A percentile compares a stretch with the other conserved stretches of the same genome.
These are phyloP conservation scores for Zosterops pallidus DNA, from an alignment of 2,113 vertebrate genomes.

Conservation along the genomic window DNA sequence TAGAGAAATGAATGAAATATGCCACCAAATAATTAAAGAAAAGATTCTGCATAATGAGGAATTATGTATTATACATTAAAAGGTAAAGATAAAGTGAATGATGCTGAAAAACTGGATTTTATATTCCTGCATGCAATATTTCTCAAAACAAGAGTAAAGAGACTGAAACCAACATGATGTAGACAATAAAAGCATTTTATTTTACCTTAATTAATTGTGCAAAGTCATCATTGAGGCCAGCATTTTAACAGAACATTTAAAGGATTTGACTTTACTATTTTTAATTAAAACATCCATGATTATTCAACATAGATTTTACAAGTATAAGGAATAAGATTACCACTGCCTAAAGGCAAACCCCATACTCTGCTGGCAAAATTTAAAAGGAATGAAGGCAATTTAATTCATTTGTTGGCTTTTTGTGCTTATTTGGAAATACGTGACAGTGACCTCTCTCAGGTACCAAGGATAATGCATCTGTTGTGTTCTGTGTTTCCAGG, in stretches of 20 bases:
- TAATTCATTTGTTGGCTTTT: neutral
- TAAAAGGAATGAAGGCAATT: neutral
- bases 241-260: neutral
- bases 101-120: neutral
- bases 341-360: neutral
- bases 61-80: neutral
- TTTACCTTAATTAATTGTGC: neutral
- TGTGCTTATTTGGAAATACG: neutral
- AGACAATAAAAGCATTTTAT: neutral
- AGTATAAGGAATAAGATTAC: neutral
- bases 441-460: neutral
- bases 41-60: neutral
- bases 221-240: neutral
- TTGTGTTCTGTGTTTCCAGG: neutral
- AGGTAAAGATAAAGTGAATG: neutral
- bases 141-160: neutral
- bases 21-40: neutral
- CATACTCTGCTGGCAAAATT: neutral
- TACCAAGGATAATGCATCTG: neutral
- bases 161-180: neutral
- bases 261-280: neutral
- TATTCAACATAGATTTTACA: neutral
- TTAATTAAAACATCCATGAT: neutral
- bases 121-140: neutral
- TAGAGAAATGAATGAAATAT: neutral